Base-by-base conservation (phyloP, 1,140 invertebrate species). In the Teleogryllus occipitalis region DNA sequence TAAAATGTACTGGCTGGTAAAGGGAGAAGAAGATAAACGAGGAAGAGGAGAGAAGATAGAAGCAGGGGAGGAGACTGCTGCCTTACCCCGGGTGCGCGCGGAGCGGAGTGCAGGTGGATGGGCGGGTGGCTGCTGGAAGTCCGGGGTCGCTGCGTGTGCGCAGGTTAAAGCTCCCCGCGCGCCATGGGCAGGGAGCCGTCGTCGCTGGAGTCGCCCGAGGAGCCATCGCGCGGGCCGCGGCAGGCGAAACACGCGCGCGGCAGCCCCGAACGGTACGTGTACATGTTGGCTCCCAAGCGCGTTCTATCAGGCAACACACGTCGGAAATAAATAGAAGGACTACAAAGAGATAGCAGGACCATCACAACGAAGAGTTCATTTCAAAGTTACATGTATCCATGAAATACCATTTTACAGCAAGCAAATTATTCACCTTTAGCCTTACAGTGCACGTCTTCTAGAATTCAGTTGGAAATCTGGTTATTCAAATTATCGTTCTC, bases 181-280 rank as follows among this genome's bases (percentile, higher is more conserved):
- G 86, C 10, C 91, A 89, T 85, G 91, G 85, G 82, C 75, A 90
- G 87, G 18, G 86, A 85, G 8, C 90, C 90, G 80, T 92, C 91
- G 76, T 91, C 90, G 81, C 90, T 91, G 82, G 95, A 96, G 83
- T 97, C 95, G 84, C 95, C 95, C 81, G 94, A 96, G 10, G 95
- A 96, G 0, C 91, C 91, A 83, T 92, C 91, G 15, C 87, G 82
- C 54, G 77, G 79, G 39, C 77, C 79, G 72, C 80, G 27, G 14
- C 21, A 81, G 0, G 95, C 95, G 27, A 96, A 95, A 84, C 97
- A 92, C 0, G 97, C 96, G 54, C 96, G 89, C 0, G 96, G 96
- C 75, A 97, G 86, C 6, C n/a, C 96, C 96, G 83, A 97, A 97
- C 85, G 88, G 87, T 97, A 97, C 7, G 95, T 96, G 85, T 95